Base-by-base conservation (phyloP, 2,888 invertebrate genomes). In the Tipula unca region DNA sequence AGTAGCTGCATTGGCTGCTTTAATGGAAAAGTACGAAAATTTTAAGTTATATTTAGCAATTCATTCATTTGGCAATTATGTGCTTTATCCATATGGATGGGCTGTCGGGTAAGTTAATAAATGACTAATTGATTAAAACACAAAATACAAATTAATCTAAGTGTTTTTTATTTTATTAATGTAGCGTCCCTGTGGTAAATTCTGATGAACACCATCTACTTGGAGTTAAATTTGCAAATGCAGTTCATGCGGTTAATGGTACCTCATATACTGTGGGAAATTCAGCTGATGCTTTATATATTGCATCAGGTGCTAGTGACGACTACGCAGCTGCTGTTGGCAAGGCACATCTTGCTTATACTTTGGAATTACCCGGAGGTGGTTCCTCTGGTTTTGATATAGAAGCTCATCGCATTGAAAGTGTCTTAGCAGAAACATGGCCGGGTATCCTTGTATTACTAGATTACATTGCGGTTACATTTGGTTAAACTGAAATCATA, bases 11-110 rank as follows among this genome's bases (percentile, higher is more conserved):
- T 91, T 96, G 1, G 91, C 93, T 0, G 92, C 94, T 86, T 91
- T 94, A 87, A 89, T 95, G 54, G 88, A 91, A 1, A 89, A 92
- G 0, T 89, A 93, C 35, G 90, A 14, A 32, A 90, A 92, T 14
- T 91, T 93, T 29, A 92, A 94, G 85, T 90, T 95, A 86, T 96
- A 95, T 89, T 88, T 96, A 13, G 94, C 94, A 0, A 91, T 96
- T 87, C 96, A 97, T 89, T 94, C 96, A 17, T 96, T 93, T 88
- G 96, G 96, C 14, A 92, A 93, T 87, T 94, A 93, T 89, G 89
- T 95, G 32, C 89, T 95, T 1, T 94, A 95, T 88, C 94, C 94
- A 0, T 95, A 94, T 94, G 94, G 94, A 1, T 94, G 92, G 82
- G 89, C 89, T 1, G 88, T 83, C 1, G 69, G 69, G 69, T 69